Conservation (phyloP, 1,140 invertebrate species). For the Mycetomoellerius zeteki region DNA sequence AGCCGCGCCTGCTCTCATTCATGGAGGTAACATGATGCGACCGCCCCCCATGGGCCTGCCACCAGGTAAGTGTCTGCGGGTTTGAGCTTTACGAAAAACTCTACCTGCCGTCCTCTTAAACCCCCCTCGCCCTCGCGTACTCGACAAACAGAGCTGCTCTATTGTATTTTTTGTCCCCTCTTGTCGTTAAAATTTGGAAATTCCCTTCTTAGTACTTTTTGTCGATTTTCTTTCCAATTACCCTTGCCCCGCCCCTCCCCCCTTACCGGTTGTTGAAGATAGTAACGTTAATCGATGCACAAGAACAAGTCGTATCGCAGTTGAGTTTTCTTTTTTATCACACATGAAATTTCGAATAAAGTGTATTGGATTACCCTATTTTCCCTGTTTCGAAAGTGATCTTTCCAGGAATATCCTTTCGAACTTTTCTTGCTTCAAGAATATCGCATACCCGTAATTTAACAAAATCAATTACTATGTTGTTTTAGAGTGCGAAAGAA, state of each 20-base stretch:
- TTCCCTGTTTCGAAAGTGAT: not conserved
- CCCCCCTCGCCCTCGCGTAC: not conserved
- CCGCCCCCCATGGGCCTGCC: constrained; percentile 91
- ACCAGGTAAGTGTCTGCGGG: constrained; percentile 89
- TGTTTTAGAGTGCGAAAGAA: not conserved
- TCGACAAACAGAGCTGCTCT: not conserved
- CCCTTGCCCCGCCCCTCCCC: not conserved
- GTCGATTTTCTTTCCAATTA: constrained; percentile 14
- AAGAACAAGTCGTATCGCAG: not conserved
- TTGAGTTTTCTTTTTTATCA: not conserved
- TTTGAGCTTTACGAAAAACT: constrained; percentile 50
- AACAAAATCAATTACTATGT: not conserved
- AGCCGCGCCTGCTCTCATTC: constrained; percentile 90
- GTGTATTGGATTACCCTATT: not conserved
- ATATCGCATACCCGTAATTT: constrained; percentile 1
- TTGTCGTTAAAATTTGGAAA: constrained; percentile 26
- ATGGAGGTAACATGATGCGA: constrained; percentile 91
- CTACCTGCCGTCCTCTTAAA: not conserved
- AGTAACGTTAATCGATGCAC: not conserved
- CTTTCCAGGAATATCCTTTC: not conserved
- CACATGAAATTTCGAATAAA: not conserved
- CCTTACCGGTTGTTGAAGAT: not conserved
- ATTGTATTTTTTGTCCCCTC: constrained; percentile 12
- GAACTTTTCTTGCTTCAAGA: constrained; percentile 2
- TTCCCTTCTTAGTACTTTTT: constrained; percentile 29